A percentile compares a stretch with the other conserved stretches of the same genome.
Conservation (phyloP, 2,888 invertebrate genomes). For the Oegoconia quadripuncta region DNA sequence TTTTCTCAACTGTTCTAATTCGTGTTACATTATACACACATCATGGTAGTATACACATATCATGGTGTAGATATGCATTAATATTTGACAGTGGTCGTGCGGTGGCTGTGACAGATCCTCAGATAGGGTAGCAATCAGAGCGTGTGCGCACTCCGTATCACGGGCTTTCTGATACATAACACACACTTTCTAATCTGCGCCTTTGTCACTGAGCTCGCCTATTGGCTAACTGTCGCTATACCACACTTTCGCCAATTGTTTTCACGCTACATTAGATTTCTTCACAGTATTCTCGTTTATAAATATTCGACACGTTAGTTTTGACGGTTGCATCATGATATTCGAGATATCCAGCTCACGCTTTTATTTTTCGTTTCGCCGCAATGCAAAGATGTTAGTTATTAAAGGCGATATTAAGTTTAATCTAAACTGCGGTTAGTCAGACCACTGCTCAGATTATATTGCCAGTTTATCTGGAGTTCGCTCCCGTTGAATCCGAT, state of each 20-base stretch:
- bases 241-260: conserved; percentile 77
- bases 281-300: conserved; percentile 54
- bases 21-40: no score
- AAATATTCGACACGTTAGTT: conserved; percentile 49
- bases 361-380: conserved; percentile 10
- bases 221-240: conserved; percentile 67
- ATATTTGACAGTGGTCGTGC: conserved; percentile 22
- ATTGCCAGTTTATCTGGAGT: conserved; percentile 54
- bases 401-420: conserved; percentile 19
- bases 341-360: conserved; percentile 17
- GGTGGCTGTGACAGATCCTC: conserved; percentile 60
- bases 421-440: conserved; percentile 60
- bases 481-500: conserved; percentile 55
- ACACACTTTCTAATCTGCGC: conserved; percentile 77
- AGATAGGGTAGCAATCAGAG: conserved; percentile 76
- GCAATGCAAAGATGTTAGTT: conserved; percentile 4
- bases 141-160: conserved; percentile 67
- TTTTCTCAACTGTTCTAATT: no score
- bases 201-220: conserved; percentile 71
- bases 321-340: conserved; percentile 51
- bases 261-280: conserved; percentile 71
- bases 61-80: neutral
- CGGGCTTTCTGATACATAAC: conserved; percentile 68
- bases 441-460: conserved; percentile 46
- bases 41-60: no score